Evolutionary conservation across 2,113 vertebrate genomes (phyloP).

Genomic region (Hydropotes inermis): DNA sequence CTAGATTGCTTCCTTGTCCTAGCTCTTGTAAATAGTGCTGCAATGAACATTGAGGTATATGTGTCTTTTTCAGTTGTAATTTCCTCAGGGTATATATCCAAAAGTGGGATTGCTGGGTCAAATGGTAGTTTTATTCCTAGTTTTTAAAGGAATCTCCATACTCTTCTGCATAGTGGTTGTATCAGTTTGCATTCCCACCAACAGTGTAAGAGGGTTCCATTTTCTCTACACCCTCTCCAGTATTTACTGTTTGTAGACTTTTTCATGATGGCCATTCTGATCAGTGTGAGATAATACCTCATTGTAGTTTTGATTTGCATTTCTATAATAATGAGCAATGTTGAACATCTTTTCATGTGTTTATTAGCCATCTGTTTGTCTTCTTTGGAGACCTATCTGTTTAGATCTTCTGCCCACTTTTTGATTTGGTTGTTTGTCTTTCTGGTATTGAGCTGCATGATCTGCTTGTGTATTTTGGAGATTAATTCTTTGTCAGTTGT

Average conservation of each 20-base stretch:
- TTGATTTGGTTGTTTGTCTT: not conserved
- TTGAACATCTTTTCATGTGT: not conserved
- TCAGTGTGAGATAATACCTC: not conserved
- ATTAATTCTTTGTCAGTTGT: not conserved
- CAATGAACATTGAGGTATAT: not conserved
- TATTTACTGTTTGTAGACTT: not conserved
- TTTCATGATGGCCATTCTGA: not conserved
- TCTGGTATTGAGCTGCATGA: not conserved
- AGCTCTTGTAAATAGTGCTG: not conserved
- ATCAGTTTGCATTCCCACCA: not conserved
- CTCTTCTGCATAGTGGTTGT: not conserved
- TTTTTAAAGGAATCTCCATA: not conserved
- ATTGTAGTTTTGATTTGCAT: not conserved
- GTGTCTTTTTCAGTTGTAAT: not conserved
- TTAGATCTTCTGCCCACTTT: not conserved
- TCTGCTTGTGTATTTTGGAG: not conserved
- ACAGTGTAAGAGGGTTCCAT: not conserved
- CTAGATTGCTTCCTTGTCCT: not conserved
- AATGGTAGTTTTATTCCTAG: not conserved
- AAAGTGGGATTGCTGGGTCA: not conserved
- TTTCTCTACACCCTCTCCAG: not conserved
- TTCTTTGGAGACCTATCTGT: not conserved
- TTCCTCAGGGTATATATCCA: not conserved
- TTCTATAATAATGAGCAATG: not conserved
- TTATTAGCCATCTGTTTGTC: not conserved